phyloP scores from a whole-genome alignment of 2,888 invertebrate species.

The Podabrus alpinus region DNA sequence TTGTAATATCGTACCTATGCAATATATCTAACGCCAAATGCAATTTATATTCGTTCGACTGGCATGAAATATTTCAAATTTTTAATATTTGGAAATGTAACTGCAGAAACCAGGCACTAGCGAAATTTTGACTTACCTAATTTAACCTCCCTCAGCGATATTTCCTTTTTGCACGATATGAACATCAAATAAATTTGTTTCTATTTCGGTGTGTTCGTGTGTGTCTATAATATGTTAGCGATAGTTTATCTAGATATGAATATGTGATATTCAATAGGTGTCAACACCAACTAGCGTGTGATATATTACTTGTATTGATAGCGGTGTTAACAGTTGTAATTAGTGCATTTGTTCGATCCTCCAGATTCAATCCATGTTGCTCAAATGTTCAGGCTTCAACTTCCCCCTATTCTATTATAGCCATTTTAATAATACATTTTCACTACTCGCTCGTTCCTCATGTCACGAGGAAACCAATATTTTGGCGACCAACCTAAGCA shows the following conservation, averaged over 20 bases:
- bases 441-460: background rate
- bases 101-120: conserved; percentile 7
- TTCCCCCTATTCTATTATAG: background rate
- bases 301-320: conserved; percentile 37
- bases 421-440: background rate
- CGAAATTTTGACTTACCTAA: background rate
- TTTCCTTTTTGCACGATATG: background rate
- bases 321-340: conserved; percentile 39
- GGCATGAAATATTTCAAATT: conserved; percentile 24
- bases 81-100: conserved; percentile 22
- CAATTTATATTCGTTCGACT: conserved; percentile 21
- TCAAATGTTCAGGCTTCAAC: background rate
- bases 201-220: background rate
- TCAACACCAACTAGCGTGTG: conserved; percentile 33
- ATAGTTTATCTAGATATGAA: conserved; percentile 24
- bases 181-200: background rate
- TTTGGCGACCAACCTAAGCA: background rate
- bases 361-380: conserved; percentile 6
- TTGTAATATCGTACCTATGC: conserved; percentile 7
- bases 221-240: background rate
- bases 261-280: conserved; percentile 35
- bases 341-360: conserved; percentile 30
- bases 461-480: background rate
- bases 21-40: conserved; percentile 14
- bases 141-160: background rate